phyloP scores from a whole-genome alignment of 1,140 invertebrate genomes.

The Aricia agestis region DNA sequence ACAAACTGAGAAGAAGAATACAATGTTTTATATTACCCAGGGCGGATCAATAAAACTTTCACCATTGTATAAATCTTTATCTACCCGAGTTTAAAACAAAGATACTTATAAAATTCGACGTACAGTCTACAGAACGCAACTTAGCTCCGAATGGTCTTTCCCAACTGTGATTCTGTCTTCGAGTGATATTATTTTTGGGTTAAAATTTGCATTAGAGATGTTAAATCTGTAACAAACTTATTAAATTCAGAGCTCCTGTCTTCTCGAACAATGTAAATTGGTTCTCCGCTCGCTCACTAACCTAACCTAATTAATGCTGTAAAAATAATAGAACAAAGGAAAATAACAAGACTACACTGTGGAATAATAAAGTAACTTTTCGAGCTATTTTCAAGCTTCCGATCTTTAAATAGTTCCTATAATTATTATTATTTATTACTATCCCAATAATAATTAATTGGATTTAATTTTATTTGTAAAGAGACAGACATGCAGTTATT shows the following conservation, averaged over 20 bases:
- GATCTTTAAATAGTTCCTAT: neutral
- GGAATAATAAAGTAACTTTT: constrained; percentile 6
- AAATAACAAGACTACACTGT: constrained; percentile 3
- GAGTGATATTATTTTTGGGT: constrained; percentile 29
- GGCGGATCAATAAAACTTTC: constrained; percentile 28
- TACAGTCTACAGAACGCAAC: constrained; percentile 31
- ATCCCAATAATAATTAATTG: no score
- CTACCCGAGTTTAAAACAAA: constrained; percentile 34
- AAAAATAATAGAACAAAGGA: constrained; percentile 12
- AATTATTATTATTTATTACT: no score
- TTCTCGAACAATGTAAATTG: constrained; percentile 23
- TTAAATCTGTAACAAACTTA: constrained; percentile 21
- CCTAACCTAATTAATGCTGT: constrained; percentile 20
- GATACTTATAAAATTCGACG: constrained; percentile 33
- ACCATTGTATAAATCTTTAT: constrained; percentile 31
- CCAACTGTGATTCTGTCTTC: constrained; percentile 35
- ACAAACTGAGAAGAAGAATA: constrained; percentile 2
- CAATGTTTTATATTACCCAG: constrained; percentile 7
- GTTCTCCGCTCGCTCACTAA: constrained; percentile 17
- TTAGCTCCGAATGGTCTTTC: constrained; percentile 36
- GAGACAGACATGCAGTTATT: no score
- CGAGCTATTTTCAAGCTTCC: neutral
- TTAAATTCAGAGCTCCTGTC: constrained; percentile 23
- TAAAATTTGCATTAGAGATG: constrained; percentile 30
- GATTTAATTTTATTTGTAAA: no score